These are phyloP conservation scores for Ovis canadensis DNA, from an alignment of 2,113 vertebrate genomes.

Conservation along the genomic window DNA sequence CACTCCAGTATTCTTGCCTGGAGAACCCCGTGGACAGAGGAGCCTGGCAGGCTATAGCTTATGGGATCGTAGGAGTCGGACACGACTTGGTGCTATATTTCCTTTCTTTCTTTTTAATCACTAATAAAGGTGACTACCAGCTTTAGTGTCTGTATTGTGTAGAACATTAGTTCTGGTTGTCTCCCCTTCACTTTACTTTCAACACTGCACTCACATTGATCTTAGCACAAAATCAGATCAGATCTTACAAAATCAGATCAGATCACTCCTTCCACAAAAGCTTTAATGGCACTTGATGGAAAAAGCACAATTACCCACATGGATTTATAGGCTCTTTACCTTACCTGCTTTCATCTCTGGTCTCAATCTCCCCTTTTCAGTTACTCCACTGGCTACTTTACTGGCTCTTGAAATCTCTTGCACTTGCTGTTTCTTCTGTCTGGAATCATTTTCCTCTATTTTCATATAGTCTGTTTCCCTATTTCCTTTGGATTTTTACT, in stretches of 20 bases:
- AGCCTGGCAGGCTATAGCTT: not conserved
- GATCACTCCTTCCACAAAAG: not conserved
- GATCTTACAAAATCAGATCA: not conserved
- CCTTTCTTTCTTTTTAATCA: not conserved
- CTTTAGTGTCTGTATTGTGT: not conserved
- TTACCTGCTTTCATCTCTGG: not conserved
- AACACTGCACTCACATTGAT: not conserved
- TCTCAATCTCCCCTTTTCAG: not conserved
- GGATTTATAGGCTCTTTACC: not conserved
- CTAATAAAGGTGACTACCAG: not conserved
- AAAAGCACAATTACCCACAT: not conserved
- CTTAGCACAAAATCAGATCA: not conserved
- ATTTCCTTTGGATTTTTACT: not conserved
- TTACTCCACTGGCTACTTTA: not conserved
- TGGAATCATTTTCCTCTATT: not conserved
- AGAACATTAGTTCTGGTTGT: not conserved
- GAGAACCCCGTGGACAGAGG: not conserved
- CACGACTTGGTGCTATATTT: not conserved
- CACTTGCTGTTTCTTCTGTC: not conserved
- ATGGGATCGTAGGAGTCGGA: not conserved
- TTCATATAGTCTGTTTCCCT: not conserved
- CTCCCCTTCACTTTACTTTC: not conserved
- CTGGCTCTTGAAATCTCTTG: not conserved
- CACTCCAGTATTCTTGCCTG: not conserved
- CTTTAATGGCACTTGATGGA: not conserved